Evolutionary conservation across 1,140 invertebrate species (phyloP), one percentile per base, ranked within the genome.

Genomic region (Aricia agestis): DNA sequence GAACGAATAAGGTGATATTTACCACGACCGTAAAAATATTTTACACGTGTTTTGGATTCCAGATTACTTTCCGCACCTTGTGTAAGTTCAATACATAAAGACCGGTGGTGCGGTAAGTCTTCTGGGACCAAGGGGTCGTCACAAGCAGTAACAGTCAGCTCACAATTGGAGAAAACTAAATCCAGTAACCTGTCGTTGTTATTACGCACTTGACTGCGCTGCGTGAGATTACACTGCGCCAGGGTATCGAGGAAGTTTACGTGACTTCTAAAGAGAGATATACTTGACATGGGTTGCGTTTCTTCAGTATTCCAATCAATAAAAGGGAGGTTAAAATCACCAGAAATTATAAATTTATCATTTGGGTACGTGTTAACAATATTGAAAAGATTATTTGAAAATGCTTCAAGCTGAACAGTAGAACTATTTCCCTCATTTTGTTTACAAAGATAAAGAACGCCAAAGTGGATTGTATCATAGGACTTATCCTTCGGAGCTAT

Each of bases 371-470:
- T 5, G 6, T 32, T 31, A 6, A 36, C 32, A 15, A 69, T 31
- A 6, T 32, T n/a, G 17, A 32, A 59, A 17, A 69, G 58, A 17
- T 32, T 31, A 17, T 15, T n/a, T 9, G 58, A 25, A n/a, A 69
- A 69, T 11, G 36, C 18, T 11, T 19, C 9, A 1, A 76, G 19
- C 61, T 76, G 70, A 42, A 36, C 6, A 10, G 15, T 11, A 57
- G 63, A 72, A 7, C 67, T 45, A 17, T 45, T 19, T 6, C 63
- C 72, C 1, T 66, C 18, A 58, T 69, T 61, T 65, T 72, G 58
- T 18, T 68, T 69, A 67, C 74, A 76, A 17, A 76, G 42, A 18
- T 76, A 76, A 4, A 76, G 41, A 2, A 25, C 41, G 41, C 74
- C 68, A 32, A 73, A 57, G 10, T 76, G 67, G n/a, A n/a, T n/a